phyloP scores from a whole-genome alignment of 2,113 vertebrate species.

The Ophiodon elongatus region DNA sequence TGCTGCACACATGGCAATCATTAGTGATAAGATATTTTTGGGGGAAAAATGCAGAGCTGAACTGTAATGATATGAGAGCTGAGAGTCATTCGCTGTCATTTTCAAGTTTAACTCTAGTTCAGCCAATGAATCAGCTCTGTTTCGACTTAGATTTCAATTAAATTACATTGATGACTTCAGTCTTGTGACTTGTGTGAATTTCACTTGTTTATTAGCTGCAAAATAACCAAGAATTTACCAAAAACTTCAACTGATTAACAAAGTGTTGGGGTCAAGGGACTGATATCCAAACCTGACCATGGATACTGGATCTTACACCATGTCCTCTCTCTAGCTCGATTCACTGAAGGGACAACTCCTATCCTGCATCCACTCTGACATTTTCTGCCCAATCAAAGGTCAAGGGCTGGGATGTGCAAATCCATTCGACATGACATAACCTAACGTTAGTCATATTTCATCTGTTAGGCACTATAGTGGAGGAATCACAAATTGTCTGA shows the following conservation, averaged over 20 bases:
- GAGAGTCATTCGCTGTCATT: constrained; percentile 30
- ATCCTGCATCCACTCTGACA: constrained; percentile 20
- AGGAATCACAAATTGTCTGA: constrained; percentile 23
- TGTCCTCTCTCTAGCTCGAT: neutral
- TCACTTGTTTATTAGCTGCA: neutral
- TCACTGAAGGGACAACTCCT: neutral
- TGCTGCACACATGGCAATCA: constrained; percentile 53
- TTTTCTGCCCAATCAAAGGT: constrained; percentile 32
- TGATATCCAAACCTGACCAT: constrained; percentile 26
- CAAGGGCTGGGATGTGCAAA: constrained; percentile 12
- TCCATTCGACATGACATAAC: constrained; percentile 10
- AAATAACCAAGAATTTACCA: neutral
- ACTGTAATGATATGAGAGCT: constrained; percentile 17
- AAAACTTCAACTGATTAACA: neutral
- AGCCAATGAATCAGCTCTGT: constrained; percentile 13
- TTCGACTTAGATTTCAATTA: constrained; percentile 25
- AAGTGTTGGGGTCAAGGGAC: neutral
- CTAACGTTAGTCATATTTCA: neutral
- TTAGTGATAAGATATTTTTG: constrained; percentile 47
- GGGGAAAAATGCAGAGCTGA: constrained; percentile 10
- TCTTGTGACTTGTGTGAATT: neutral
- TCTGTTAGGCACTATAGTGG: neutral
- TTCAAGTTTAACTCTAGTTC: constrained; percentile 18
- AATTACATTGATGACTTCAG: neutral
- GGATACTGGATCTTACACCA: neutral